A percentile compares a stretch with the other conserved stretches of the same genome.
These are phyloP conservation scores for Cryptocheilus praepositus DNA, from an alignment of 2,888 invertebrate species.

Conservation along the genomic window DNA sequence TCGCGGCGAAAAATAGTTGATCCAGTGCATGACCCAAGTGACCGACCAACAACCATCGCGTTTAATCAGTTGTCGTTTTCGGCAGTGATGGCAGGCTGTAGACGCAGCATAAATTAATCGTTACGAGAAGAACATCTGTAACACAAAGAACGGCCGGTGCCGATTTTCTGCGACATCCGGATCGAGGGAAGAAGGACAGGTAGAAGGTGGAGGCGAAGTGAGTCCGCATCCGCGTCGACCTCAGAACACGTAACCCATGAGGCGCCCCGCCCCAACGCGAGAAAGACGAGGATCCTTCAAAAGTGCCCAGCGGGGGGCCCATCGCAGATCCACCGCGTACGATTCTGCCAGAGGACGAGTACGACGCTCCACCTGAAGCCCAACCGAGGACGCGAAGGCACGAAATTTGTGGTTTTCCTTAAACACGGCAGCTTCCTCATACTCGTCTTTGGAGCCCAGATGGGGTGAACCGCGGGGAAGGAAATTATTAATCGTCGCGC, in stretches of 20 bases:
- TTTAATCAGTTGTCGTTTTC: too few species aligned
- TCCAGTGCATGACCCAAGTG: too few species aligned
- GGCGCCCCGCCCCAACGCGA: not conserved
- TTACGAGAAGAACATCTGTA: too few species aligned
- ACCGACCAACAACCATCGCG: too few species aligned
- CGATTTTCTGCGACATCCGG: too few species aligned
- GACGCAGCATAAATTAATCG: too few species aligned
- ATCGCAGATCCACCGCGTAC: not conserved
- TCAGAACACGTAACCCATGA: slow-evolving; percentile 1
- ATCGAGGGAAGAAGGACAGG: too few species aligned
- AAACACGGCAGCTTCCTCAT: slow-evolving; percentile 53
- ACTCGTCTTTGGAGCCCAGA: slow-evolving; percentile 33
- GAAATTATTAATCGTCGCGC: slow-evolving; percentile 66
- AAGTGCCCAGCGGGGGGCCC: slow-evolving; percentile 36
- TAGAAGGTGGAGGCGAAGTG: too few species aligned
- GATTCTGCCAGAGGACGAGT: not conserved
- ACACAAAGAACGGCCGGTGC: too few species aligned
- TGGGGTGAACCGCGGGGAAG: not conserved
- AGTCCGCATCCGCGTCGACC: not conserved
- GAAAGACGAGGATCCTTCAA: slow-evolving; percentile 37
- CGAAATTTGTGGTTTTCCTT: slow-evolving; percentile 51
- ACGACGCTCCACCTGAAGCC: too few species aligned
- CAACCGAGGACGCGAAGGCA: not conserved
- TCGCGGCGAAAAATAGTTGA: too few species aligned
- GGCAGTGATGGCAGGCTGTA: too few species aligned